Percentiles rank a stretch among this genome's conserved stretches.
These are phyloP conservation scores for Salvelinus namaycush DNA, from an alignment of 2,113 vertebrate genomes.

Conservation along the genomic window DNA sequence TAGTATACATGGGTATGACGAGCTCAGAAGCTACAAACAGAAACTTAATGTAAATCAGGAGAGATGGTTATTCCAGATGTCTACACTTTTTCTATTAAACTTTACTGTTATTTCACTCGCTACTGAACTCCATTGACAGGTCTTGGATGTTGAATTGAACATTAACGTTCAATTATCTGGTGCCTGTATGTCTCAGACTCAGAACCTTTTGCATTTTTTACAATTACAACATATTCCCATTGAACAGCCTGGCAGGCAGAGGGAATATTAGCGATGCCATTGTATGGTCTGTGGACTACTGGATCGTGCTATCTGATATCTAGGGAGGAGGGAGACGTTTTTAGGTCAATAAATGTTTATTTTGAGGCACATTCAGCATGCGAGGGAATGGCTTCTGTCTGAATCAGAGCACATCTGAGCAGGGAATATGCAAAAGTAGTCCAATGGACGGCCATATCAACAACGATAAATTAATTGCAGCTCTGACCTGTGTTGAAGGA, in stretches of 20 bases:
- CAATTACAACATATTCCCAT: conserved; percentile 53
- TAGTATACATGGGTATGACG: no score
- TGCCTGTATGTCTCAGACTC: conserved; percentile 73
- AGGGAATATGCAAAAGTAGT: not conserved
- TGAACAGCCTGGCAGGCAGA: conserved; percentile 50
- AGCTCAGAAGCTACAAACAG: conserved; percentile 24
- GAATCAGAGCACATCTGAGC: conserved; percentile 18
- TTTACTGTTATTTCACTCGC: conserved; percentile 35
- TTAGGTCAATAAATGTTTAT: conserved; percentile 66
- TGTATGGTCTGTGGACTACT: conserved; percentile 74
- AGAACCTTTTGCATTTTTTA: conserved; percentile 59
- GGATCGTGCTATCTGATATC: conserved; percentile 60
- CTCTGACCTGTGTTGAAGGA: conserved; percentile 40
- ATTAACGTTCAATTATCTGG: conserved; percentile 76
- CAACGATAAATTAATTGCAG: conserved; percentile 42
- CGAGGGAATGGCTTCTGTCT: conserved; percentile 29
- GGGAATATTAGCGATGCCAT: conserved; percentile 74
- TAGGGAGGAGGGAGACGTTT: conserved; percentile 52
- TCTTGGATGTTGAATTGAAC: conserved; percentile 67
- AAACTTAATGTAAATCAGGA: conserved; percentile 47
- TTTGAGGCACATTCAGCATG: conserved; percentile 61
- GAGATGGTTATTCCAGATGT: conserved; percentile 62
- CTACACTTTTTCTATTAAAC: conserved; percentile 33
- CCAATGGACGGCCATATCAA: conserved; percentile 47
- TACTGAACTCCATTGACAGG: conserved; percentile 52